Evolutionary conservation across 1,140 invertebrate genomes (phyloP), one percentile per base, ranked within the genome.

Genomic region (Panagrolaimus sp.): DNA sequence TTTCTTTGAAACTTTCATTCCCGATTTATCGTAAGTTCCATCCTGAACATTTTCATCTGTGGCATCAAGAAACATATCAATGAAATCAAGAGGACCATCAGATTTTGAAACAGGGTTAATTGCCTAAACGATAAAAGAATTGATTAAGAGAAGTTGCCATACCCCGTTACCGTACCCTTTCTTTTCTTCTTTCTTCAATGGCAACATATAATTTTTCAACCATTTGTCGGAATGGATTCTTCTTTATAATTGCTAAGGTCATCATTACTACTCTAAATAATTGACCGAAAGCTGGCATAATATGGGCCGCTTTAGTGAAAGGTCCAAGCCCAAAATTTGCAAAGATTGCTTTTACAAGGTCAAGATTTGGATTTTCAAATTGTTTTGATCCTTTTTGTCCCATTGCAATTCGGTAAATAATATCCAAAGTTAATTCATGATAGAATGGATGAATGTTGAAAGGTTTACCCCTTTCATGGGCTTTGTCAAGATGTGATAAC

Each of bases 391-490:
- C 70, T 43, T 69, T 67, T 52, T 81, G 81, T 0, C 78, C 81
- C 67, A 79, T 62, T n/a, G 78, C 76, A 15, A 81, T 63, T 28
- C 74, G 66, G 8, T 26, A 46, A 47, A 79, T 79, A 17, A 77
- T 63, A 65, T 83, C 81, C 66, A 79, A 64, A 10, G 81, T 69
- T 28, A 79, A 67, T 69, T 83, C 81, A 9, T 73, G 67, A 68
- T 68, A 83, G 63, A 62, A 81, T 55, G 62, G 55, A 62, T 68
- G 65, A 21, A 78, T 47, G 58, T 81, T 69, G 17, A 58, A 58
- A 0, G 52, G 10, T 24, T 58, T n/a, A 58, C 17, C 28, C 5
- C 14, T 58, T 0, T 10, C 52, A 28, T 58, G 14, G 3, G 52
- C 52, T 58, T 58, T 58, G 52, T 58, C 52, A 8, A 58, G 28